A percentile compares a stretch with the other conserved stretches of the same genome.
Conservation (phyloP, 1,140 invertebrate genomes). For the Scaptodrosophila lebanonensis region DNA sequence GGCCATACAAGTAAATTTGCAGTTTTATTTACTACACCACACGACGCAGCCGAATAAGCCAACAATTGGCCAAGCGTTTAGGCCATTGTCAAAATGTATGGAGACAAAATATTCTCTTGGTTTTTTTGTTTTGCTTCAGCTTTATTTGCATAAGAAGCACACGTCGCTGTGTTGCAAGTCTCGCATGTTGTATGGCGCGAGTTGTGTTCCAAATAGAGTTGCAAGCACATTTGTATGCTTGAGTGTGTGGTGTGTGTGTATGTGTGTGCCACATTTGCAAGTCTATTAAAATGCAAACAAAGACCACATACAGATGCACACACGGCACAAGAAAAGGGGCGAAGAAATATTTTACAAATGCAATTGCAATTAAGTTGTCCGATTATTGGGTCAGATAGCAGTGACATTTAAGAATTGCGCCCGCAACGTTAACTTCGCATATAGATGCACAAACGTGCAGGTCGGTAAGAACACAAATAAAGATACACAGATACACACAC, state of each 20-base stretch:
- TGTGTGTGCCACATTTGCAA: not conserved
- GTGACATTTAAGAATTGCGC: constrained; percentile 34
- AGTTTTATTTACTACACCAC: constrained; percentile 15
- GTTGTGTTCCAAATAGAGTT: too few species aligned
- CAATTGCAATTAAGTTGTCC: constrained; percentile 54
- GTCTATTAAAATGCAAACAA: not conserved
- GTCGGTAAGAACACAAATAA: not conserved
- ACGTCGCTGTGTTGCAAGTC: too few species aligned
- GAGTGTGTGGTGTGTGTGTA: not conserved
- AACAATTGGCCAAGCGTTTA: too few species aligned
- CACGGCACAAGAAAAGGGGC: constrained; percentile 12
- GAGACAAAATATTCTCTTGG: too few species aligned
- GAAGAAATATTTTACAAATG: constrained; percentile 41
- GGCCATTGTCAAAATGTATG: too few species aligned
- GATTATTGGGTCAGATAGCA: constrained; percentile 45
- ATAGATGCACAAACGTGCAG: not conserved
- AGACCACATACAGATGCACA: not conserved
- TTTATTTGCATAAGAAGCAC: too few species aligned
- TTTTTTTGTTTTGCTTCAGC: too few species aligned
- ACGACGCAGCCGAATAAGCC: too few species aligned
- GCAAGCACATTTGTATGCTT: not conserved
- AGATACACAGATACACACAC: constrained; percentile 1
- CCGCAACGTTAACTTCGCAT: constrained; percentile 4
- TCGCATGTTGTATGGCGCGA: too few species aligned
- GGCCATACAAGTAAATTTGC: constrained; percentile 39